Percentiles rank a stretch among this genome's conserved stretches.
Evolutionary conservation across 2,797 vertebrate genomes (phyloP).

Genomic region (Etheostoma perlongum): DNA sequence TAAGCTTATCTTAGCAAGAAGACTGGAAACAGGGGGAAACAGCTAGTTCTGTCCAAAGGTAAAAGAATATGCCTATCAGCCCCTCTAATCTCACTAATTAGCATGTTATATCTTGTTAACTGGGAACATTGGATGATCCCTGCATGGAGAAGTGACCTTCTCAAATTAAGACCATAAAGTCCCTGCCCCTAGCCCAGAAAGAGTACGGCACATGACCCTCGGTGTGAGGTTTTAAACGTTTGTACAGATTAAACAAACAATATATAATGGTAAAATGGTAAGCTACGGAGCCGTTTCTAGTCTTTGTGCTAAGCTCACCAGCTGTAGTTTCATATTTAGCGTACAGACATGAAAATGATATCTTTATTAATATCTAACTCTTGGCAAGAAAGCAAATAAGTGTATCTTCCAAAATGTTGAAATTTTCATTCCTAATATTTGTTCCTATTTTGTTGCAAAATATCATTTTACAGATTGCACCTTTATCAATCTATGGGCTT

Average conservation of each 20-base stretch:
- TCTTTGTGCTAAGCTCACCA: background rate
- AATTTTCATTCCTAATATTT: background rate
- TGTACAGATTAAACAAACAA: background rate
- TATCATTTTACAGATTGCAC: constrained; percentile 69
- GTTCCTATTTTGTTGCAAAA: constrained; percentile 5
- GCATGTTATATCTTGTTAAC: background rate
- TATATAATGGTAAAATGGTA: background rate
- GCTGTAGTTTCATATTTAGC: background rate
- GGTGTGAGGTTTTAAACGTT: background rate
- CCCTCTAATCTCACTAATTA: background rate
- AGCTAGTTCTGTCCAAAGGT: background rate
- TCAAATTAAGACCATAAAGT: background rate
- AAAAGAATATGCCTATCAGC: background rate
- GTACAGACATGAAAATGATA: background rate
- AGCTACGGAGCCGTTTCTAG: too few species aligned
- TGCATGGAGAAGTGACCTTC: too few species aligned
- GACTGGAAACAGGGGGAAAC: background rate
- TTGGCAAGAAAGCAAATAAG: background rate
- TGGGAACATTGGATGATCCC: too few species aligned
- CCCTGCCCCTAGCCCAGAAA: background rate
- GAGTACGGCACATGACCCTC: too few species aligned
- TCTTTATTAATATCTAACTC: background rate
- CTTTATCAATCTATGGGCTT: constrained; percentile 39
- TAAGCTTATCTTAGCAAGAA: background rate
- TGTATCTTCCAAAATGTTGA: background rate